Percentiles rank a stretch among this genome's conserved stretches.
These are phyloP conservation scores for Notodonta dromedarius DNA, from an alignment of 2,888 invertebrate genomes.

Conservation along the genomic window DNA sequence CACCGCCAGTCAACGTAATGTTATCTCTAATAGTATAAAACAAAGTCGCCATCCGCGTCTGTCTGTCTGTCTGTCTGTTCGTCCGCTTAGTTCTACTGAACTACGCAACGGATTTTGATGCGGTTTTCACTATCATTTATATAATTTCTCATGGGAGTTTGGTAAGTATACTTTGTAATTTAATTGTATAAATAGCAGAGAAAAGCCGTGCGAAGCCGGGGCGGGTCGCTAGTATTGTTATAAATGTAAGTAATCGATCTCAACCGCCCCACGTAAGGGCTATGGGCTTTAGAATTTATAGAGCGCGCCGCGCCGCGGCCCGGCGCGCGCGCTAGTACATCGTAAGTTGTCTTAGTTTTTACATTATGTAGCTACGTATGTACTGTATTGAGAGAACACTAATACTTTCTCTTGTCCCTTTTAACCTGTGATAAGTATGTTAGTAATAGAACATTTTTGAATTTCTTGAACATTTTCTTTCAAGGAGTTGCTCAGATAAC, in stretches of 20 bases:
- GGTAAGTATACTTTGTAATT: too few relatives aligned
- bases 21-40: constrained; percentile 25
- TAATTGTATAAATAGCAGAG: too few relatives aligned
- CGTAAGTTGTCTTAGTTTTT: constrained; percentile 78
- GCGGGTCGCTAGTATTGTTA: constrained; percentile 39
- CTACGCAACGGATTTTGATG: too few relatives aligned
- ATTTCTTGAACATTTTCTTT: constrained; percentile 72
- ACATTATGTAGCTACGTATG: constrained; percentile 61
- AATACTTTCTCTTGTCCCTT: constrained; percentile 83
- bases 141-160: too few relatives aligned
- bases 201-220: too few relatives aligned
- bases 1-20: constrained; percentile 72
- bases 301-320: constrained; percentile 30
- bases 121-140: too few relatives aligned
- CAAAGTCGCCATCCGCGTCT: too few relatives aligned
- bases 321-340: constrained; percentile 59
- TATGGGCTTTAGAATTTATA: constrained; percentile 73
- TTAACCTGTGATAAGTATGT: constrained; percentile 84
- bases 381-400: constrained; percentile 80
- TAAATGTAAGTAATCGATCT: constrained; percentile 78
- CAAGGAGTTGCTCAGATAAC: constrained; percentile 76
- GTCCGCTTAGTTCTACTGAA: too few relatives aligned
- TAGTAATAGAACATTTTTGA: constrained; percentile 69
- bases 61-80: too few relatives aligned
- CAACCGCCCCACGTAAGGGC: constrained; percentile 71